A percentile compares a stretch with the other conserved stretches of the same genome.
Evolutionary conservation across 2,888 invertebrate genomes (phyloP).

Genomic region (Thysanoteuthis rhombus): DNA sequence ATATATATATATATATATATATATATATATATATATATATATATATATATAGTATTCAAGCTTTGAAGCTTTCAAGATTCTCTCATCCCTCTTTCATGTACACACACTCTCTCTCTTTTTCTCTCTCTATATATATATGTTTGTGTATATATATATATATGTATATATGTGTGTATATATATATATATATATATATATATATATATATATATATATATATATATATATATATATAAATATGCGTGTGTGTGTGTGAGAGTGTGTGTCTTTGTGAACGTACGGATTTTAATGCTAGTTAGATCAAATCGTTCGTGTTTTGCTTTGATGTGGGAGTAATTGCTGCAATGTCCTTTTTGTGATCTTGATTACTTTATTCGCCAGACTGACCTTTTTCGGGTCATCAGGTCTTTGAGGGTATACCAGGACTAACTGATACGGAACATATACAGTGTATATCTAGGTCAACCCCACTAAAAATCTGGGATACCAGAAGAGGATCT

Average conservation of each 20-base stretch:
- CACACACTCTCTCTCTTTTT: no score
- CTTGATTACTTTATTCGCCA: not conserved
- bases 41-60: no score
- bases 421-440: not conserved
- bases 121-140: no score
- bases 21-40: no score
- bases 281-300: not conserved
- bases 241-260: not conserved
- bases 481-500: no score
- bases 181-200: not conserved
- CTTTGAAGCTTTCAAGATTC: no score
- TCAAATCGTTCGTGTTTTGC: not conserved
- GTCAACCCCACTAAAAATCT: no score
- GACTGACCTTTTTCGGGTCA: not conserved
- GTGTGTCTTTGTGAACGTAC: no score
- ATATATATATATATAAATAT: not conserved
- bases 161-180: not conserved
- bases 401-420: not conserved
- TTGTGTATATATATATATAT: not conserved
- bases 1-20: no score
- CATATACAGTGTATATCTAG: not conserved
- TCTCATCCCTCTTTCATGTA: no score
- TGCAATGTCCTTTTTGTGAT: not conserved
- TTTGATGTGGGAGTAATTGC: not conserved
- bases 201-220: not conserved